Conservation (phyloP, 1,140 invertebrate species). For the Vanessa atalanta region DNA sequence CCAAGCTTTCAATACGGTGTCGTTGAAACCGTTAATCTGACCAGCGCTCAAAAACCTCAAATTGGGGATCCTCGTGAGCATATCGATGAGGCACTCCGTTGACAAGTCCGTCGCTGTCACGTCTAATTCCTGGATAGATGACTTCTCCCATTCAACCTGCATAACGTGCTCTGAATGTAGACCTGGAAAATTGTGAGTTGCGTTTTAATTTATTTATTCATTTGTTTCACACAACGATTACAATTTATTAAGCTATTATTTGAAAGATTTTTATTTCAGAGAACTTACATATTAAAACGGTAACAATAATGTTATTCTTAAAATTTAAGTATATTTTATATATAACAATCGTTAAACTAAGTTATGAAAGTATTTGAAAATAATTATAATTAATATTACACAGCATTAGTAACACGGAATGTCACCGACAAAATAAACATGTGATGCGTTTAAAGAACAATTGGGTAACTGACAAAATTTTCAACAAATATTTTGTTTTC, state of each 20-base stretch:
- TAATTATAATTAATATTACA: no score
- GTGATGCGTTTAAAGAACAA: background rate
- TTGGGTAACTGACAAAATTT: background rate
- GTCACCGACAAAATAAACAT: background rate
- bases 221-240: no score
- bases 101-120: slow-evolving; percentile 98
- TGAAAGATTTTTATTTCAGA: no score
- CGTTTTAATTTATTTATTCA: background rate
- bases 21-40: slow-evolving; percentile 98
- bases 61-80: slow-evolving; percentile 93
- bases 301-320: no score
- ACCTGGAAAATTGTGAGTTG: slow-evolving; percentile 77
- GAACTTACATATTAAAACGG: no score
- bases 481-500: background rate
- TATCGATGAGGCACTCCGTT: slow-evolving; percentile 95
- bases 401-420: no score
- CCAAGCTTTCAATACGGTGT: slow-evolving; percentile 94
- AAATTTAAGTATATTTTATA: no score
- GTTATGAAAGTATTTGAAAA: no score
- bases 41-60: slow-evolving; percentile 96
- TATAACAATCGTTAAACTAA: no score
- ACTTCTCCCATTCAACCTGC: slow-evolving; percentile 99
- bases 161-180: slow-evolving; percentile 94
- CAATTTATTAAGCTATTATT: no score
- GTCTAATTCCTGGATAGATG: slow-evolving; percentile 95